phyloP scores from a whole-genome alignment of 2,888 invertebrate species.

The Gymnocheta viridis region DNA sequence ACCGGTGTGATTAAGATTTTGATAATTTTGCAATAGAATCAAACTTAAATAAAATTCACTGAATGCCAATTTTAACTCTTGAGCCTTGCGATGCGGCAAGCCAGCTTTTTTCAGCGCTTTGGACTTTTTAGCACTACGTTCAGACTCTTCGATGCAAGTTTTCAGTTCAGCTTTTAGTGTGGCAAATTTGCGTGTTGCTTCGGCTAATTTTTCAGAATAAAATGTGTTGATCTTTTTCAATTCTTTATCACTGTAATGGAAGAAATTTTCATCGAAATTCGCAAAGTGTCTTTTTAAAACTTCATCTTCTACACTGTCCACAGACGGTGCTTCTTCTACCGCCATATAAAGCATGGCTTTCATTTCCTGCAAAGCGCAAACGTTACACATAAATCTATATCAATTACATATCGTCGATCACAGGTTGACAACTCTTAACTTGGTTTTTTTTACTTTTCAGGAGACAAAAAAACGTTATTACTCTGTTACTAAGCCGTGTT shows the following conservation, averaged over 20 bases:
- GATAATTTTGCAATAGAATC: slow-evolving; percentile 98
- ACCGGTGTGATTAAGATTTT: slow-evolving; percentile 98
- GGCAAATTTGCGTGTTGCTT: slow-evolving; percentile 97
- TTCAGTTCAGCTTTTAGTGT: slow-evolving; percentile 94
- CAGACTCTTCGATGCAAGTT: slow-evolving; percentile 84
- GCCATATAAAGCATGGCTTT: slow-evolving; percentile 96
- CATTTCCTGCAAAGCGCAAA: slow-evolving; percentile 88
- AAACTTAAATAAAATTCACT: slow-evolving; percentile 99
- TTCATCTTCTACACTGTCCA: slow-evolving; percentile 94
- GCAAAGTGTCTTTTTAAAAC: slow-evolving; percentile 93
- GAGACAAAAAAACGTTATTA: too few species aligned
- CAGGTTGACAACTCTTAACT: too few species aligned
- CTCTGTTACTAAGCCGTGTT: too few species aligned
- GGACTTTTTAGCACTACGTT: slow-evolving; percentile 81
- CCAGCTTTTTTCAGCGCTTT: slow-evolving; percentile 83
- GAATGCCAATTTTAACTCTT: slow-evolving; percentile 97
- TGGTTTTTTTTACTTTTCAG: too few species aligned
- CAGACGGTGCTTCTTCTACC: slow-evolving; percentile 94
- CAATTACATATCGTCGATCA: background rate
- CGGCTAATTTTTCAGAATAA: slow-evolving; percentile 98
- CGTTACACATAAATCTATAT: background rate
- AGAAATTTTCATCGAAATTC: slow-evolving; percentile 97
- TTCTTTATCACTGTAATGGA: slow-evolving; percentile 97
- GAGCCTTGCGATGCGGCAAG: slow-evolving; percentile 90
- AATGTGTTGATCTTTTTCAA: slow-evolving; percentile 98